phyloP scores from a whole-genome alignment of 30 jellyfish, hydroid and myxozoan species.

The Haliclystus octoradiatus region DNA sequence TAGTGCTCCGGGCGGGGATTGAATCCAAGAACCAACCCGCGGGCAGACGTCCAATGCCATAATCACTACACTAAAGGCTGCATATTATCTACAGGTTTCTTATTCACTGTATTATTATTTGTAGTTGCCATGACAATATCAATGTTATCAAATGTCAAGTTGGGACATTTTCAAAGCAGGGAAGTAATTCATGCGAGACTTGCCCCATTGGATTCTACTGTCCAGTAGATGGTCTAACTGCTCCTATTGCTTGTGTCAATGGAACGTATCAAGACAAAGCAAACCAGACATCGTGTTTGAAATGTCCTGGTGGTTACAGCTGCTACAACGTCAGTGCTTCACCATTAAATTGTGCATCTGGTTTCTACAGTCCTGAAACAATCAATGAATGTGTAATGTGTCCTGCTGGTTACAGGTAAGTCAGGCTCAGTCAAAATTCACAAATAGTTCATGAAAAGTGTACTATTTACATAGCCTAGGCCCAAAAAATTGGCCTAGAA shows the following conservation, averaged over 20 bases:
- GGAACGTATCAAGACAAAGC: slow-evolving; percentile 85
- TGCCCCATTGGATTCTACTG: slow-evolving; percentile 74
- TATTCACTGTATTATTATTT: no score
- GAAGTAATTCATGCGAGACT: slow-evolving; percentile 34
- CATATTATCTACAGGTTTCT: no score
- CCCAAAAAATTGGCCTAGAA: no score
- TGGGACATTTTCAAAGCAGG: slow-evolving; percentile 48
- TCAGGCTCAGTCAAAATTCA: no score
- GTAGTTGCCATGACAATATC: no score
- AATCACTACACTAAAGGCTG: no score
- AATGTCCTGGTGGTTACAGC: slow-evolving; percentile 69
- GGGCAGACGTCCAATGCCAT: no score
- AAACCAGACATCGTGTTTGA: slow-evolving; percentile 31
- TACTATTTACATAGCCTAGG: no score
- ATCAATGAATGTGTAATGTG: slow-evolving; percentile 39
- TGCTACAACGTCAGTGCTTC: slow-evolving; percentile 25
- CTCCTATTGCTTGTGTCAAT: slow-evolving; percentile 51
- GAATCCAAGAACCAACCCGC: no score
- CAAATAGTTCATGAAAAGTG: no score
- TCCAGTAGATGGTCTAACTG: slow-evolving; percentile 42
- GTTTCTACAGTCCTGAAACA: slow-evolving; percentile 53
- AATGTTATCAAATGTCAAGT: slow-evolving; percentile 21
- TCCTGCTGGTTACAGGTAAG: slow-evolving; percentile 54
- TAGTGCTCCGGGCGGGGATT: no score
- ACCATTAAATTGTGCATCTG: slow-evolving; percentile 54